Conservation (phyloP, 2,797 vertebrate genomes). For the Falco novaeseelandiae region DNA sequence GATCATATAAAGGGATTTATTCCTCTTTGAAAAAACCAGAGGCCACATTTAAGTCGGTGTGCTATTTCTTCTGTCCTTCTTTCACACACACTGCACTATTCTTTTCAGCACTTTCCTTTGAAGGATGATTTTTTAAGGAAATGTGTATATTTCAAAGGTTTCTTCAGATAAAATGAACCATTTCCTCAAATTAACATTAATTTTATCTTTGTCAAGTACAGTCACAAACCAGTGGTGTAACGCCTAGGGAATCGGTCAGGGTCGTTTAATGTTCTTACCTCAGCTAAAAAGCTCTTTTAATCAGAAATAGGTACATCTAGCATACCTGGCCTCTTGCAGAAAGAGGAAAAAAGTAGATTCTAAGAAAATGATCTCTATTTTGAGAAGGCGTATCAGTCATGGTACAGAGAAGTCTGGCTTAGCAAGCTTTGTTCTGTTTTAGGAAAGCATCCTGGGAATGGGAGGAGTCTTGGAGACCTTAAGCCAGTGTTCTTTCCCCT, state of each 20-base stretch:
- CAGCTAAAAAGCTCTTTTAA: background rate
- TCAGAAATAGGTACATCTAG: background rate
- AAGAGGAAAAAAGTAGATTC: background rate
- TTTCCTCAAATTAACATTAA: background rate
- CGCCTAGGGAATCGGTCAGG: background rate
- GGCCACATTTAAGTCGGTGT: background rate
- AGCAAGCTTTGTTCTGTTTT: background rate
- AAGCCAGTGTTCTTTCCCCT: background rate
- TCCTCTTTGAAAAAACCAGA: background rate
- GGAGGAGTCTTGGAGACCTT: background rate
- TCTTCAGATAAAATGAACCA: background rate
- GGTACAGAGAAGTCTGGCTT: background rate
- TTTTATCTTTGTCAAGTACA: background rate
- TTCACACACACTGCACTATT: background rate
- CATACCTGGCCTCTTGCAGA: background rate
- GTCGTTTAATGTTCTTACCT: background rate
- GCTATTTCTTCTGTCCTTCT: background rate
- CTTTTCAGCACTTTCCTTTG: background rate
- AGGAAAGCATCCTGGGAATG: background rate
- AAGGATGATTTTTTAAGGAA: background rate
- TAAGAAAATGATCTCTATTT: background rate
- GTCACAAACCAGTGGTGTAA: background rate
- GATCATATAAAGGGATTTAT: background rate
- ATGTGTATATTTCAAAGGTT: background rate
- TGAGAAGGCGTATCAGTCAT: background rate